Evolutionary conservation across 2,888 invertebrate genomes (phyloP).

Genomic region (Stratiomys singularior): DNA sequence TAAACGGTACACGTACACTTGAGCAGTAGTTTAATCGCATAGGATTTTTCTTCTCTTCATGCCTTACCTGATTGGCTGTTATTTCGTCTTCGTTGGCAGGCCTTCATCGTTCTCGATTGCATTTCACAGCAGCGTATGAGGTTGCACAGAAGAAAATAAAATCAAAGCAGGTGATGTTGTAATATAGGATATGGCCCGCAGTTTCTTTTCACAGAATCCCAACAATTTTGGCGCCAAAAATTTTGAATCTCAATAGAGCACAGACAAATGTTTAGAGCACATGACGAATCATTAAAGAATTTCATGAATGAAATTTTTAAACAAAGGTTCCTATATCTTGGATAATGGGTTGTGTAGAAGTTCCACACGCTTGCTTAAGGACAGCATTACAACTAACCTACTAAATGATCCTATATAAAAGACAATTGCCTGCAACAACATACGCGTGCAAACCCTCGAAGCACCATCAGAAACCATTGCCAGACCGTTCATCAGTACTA

Average conservation of each 20-base stretch:
- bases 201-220: too few species aligned
- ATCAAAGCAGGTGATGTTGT: too few species aligned
- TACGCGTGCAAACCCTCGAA: neutral
- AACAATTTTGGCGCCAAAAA: too few species aligned
- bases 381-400: neutral
- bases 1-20: conserved; percentile 49
- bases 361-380: neutral
- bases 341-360: too few species aligned
- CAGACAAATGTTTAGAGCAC: too few species aligned
- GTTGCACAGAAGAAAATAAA: too few species aligned
- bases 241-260: too few species aligned
- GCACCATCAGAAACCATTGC: neutral
- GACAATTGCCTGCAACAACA: neutral
- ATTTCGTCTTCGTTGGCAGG: neutral
- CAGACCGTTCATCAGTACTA: neutral
- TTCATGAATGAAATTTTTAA: too few species aligned
- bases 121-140: neutral
- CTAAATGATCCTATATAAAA: neutral
- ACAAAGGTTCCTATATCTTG: too few species aligned
- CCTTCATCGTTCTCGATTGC: neutral
- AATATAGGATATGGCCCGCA: too few species aligned
- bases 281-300: too few species aligned
- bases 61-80: neutral
- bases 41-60: conserved; percentile 31
- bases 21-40: conserved; percentile 46